Base-by-base conservation (phyloP, 2,888 invertebrate genomes). In the Cephus spinipes region DNA sequence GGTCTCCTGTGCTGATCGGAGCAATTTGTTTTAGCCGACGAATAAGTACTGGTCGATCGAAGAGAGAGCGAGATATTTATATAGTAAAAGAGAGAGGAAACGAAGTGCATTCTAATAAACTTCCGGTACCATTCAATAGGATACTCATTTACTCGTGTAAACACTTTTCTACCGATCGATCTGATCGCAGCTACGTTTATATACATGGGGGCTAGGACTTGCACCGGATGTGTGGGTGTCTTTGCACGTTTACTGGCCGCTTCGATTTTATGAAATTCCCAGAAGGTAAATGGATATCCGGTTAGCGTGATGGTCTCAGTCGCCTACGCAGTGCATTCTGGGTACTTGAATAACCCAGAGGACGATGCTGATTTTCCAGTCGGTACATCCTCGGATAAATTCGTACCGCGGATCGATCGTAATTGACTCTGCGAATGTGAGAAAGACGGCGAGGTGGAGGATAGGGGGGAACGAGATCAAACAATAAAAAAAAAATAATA, bases 361-460 rank as follows among this genome's bases (percentile, higher is more conserved):
- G 23, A 23, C 23, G 55, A 15, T 6, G 40, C 6, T 15, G 40
- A 55, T 55, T 55, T 55, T 55, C 23, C 55, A 55, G 55, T 55
- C 23, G 55, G 55, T 23, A 23, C 32, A 12, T 35, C 69, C 40
- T 76, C 68, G 74, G 35, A 74, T 76, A 79, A 76, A 79, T 79
- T 71, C 69, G 76, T 76, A 55, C 73, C 15, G 68, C 30, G 76
- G 73, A 79, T 79, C 76, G 69, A 71, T 76, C 40, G 78, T 79
- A 76, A 79, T 79, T 79, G 73, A 79, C 76, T 74, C 78, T 73
- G 76, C 31, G 76, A 76, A 69, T 76, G 71, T 73, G 74, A 23
- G 23, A 23, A 23, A 23, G 23, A 55, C 9, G 23, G 23, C 9
- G 23, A 55, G 55, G 1, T 9, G 9, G 55, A 23, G 4, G 1